Evolutionary conservation across 2,113 vertebrate species (phyloP).

Genomic region (Felis catus): DNA sequence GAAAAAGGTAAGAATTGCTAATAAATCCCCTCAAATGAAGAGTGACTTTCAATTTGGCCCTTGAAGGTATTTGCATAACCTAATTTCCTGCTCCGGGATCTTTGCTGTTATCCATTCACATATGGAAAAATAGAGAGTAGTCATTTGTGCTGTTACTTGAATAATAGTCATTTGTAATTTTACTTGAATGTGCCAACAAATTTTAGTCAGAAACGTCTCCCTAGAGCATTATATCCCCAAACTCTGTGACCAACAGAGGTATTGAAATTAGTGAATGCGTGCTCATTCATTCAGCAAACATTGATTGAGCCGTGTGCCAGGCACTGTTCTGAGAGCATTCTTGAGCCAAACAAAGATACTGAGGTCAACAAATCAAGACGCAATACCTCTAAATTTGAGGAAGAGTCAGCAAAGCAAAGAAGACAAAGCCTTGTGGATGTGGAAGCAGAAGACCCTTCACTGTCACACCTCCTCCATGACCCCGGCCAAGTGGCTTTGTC

Average conservation of each 20-base stretch:
- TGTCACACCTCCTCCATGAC: not conserved
- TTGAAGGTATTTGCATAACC: slow-evolving; percentile 63
- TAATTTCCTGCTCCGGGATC: slow-evolving; percentile 14
- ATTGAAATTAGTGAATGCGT: not conserved
- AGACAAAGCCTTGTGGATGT: not conserved
- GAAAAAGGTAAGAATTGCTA: slow-evolving; percentile 52
- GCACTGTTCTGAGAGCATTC: not conserved
- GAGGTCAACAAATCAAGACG: not conserved
- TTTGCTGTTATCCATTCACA: not conserved
- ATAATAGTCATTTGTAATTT: not conserved
- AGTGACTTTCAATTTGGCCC: not conserved
- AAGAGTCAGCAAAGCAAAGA: not conserved
- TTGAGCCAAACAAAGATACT: not conserved
- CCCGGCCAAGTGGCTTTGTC: not conserved
- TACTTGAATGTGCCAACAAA: not conserved
- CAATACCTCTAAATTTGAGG: not conserved
- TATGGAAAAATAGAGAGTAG: not conserved
- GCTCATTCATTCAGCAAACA: not conserved
- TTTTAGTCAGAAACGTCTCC: not conserved
- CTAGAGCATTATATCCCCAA: not conserved
- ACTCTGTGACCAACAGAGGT: not conserved
- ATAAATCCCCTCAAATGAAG: slow-evolving; percentile 25
- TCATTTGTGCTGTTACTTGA: not conserved
- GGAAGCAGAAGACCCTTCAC: not conserved
- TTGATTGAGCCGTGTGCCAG: not conserved